Evolutionary conservation across 92 coral and sea anemone species (phyloP).

Genomic region (Anthopleura xanthogrammica): DNA sequence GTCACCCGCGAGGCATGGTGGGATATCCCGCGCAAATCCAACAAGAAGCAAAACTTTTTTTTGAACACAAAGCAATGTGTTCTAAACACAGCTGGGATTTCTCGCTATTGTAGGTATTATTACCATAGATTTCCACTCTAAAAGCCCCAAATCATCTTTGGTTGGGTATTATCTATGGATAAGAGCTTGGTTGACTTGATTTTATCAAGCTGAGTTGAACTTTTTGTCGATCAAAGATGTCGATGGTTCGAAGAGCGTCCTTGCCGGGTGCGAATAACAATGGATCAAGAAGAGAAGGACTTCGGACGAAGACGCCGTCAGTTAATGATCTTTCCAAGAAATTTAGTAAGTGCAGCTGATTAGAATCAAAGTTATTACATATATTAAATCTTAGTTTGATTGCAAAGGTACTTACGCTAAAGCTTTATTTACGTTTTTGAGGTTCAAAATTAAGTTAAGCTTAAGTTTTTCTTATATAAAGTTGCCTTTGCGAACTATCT

Average conservation of each 20-base stretch:
- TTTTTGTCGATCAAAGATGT: conserved; percentile 42
- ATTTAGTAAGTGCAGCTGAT: conserved; percentile 70
- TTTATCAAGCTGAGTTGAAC: neutral
- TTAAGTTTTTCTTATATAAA: too few relatives aligned
- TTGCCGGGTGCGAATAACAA: conserved; percentile 32
- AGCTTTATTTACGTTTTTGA: too few relatives aligned
- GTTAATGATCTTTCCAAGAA: conserved; percentile 88
- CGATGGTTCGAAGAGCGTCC: conserved; percentile 65
- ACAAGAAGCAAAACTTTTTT: conserved; percentile 22
- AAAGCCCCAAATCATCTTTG: neutral
- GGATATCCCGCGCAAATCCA: conserved; percentile 99
- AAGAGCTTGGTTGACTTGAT: neutral
- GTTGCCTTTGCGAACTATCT: too few relatives aligned
- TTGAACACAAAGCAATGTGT: conserved; percentile 14
- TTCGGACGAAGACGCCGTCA: conserved; percentile 95
- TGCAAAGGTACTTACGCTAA: too few relatives aligned
- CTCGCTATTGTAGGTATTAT: neutral
- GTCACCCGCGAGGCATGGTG: conserved; percentile 50
- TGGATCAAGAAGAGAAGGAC: conserved; percentile 65
- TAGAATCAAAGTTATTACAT: too few relatives aligned
- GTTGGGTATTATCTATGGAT: neutral
- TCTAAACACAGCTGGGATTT: conserved; percentile 32
- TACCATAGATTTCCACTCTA: neutral
- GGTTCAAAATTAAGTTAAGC: too few relatives aligned
- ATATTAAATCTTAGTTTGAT: too few relatives aligned